Conservation (phyloP, 2,797 vertebrate genomes). For the Alosa sapidissima region DNA sequence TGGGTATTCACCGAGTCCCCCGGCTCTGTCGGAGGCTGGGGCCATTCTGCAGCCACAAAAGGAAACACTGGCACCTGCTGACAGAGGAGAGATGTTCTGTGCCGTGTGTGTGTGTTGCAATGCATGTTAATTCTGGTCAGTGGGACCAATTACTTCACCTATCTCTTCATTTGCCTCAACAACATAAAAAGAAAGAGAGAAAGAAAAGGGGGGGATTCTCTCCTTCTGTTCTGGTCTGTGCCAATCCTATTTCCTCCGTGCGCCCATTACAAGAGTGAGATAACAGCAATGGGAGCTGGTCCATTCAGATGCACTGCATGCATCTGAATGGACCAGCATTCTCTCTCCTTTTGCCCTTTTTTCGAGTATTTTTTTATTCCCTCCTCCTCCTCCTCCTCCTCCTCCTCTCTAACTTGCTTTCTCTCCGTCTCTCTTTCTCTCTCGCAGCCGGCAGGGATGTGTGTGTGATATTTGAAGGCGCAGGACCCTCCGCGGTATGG, state of each 20-base stretch:
- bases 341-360: slow-evolving; percentile 1
- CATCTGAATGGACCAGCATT: too few relatives aligned
- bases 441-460: not conserved
- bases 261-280: slow-evolving; percentile 24
- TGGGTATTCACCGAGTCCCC: not conserved
- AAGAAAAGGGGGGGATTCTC: not conserved
- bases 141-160: slow-evolving; percentile 29
- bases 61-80: slow-evolving; percentile 49
- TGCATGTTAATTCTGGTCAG: slow-evolving; percentile 26
- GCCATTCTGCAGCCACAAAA: slow-evolving; percentile 27
- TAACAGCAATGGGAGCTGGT: not conserved
- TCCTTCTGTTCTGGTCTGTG: not conserved
- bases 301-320: slow-evolving; percentile 32
- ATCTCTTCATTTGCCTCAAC: slow-evolving; percentile 33
- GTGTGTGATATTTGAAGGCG: slow-evolving; percentile 23
- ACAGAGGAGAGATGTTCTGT: slow-evolving; percentile 35
- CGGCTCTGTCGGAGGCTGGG: not conserved
- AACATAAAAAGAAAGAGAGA: not conserved
- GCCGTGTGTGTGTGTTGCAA: slow-evolving; percentile 21
- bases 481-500: slow-evolving; percentile 19
- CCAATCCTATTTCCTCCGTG: slow-evolving; percentile 20
- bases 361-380: not conserved
- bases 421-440: not conserved
- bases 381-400: not conserved
- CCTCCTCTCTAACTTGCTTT: too few relatives aligned